Evolutionary conservation across 2,888 invertebrate species (phyloP).

Genomic region (Trichopoda pennipes): DNA sequence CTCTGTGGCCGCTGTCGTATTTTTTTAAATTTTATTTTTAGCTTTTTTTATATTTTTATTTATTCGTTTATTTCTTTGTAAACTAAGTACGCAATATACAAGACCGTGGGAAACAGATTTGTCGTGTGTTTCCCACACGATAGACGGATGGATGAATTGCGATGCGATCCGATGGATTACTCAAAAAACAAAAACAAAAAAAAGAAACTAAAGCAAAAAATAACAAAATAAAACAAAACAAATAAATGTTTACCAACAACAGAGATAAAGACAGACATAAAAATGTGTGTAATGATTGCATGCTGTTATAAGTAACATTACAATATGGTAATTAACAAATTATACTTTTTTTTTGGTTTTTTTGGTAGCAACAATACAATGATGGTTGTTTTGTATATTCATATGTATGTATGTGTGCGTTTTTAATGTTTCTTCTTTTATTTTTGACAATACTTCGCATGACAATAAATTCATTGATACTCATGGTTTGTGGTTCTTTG

Average conservation of each 20-base stretch:
- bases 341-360: slow-evolving; percentile 40
- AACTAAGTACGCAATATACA: slow-evolving; percentile 74
- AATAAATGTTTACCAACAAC: slow-evolving; percentile 58
- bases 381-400: slow-evolving; percentile 32
- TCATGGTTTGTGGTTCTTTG: neutral
- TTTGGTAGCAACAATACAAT: too few relatives aligned
- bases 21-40: slow-evolving; percentile 56
- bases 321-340: slow-evolving; percentile 57
- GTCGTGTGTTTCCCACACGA: slow-evolving; percentile 82
- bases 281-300: slow-evolving; percentile 63
- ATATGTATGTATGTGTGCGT: too few relatives aligned
- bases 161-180: slow-evolving; percentile 72
- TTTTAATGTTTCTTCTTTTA: slow-evolving; percentile 26
- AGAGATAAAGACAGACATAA: slow-evolving; percentile 51
- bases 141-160: slow-evolving; percentile 81
- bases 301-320: slow-evolving; percentile 43
- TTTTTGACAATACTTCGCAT: neutral
- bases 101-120: slow-evolving; percentile 82
- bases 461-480: slow-evolving; percentile 33
- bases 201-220: slow-evolving; percentile 48
- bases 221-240: slow-evolving; percentile 16
- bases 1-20: slow-evolving; percentile 71
- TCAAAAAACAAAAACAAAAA: too few relatives aligned
- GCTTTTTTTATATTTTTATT: slow-evolving; percentile 48
- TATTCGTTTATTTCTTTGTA: slow-evolving; percentile 67